Base-by-base conservation (phyloP, 2,113 vertebrate species). In the Tragelaphus buxtoni region DNA sequence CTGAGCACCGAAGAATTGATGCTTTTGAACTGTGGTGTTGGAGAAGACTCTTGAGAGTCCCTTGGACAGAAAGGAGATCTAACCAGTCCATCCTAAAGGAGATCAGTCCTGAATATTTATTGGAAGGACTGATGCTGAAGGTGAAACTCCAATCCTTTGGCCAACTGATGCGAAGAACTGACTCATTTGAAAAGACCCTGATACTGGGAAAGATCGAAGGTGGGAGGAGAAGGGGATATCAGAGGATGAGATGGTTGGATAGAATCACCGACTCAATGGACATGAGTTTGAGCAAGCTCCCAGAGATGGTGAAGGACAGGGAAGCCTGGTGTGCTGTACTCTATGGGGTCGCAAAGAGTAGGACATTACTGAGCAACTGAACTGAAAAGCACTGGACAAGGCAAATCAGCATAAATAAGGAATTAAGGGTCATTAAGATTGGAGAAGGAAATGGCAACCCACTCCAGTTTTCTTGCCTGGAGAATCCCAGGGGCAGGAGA, bases 401-500 rank as follows among this genome's bases (percentile, higher is more conserved):
- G 14, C 76, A 87, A 95, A 4, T 3, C 9, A 82, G 26, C 0
- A 83, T 79, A 72, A 76, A 81, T 22, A 60, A 95, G 7, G 12
- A 88, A 84, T 65, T 79, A 76, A 86, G 12, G 0, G 1, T 9
- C 82, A 80, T 81, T 77, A 96, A 90, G 90, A 93, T 85, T 39
- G 39, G 39, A 39, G 39, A 39, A 39, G 39, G 39, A 39, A 39
- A 39, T 39, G 39, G 39, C 39, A 39, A 39, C 39, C 39, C 39
- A 39, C 39, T 39, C 39, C 39, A 39, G 39, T 39, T 39, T 39
- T 39, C 39, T 39, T 39, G 39, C 39, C 39, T 39, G 39, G 39
- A 39, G 39, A 39, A 39, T 39, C 39, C 39, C 39, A 39, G 39
- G 39, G 39, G 39, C 39, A 39, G 39, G 39, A 39, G 39, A 39